Conservation (phyloP, 2,888 invertebrate species). For the Microctonus brassicae region DNA sequence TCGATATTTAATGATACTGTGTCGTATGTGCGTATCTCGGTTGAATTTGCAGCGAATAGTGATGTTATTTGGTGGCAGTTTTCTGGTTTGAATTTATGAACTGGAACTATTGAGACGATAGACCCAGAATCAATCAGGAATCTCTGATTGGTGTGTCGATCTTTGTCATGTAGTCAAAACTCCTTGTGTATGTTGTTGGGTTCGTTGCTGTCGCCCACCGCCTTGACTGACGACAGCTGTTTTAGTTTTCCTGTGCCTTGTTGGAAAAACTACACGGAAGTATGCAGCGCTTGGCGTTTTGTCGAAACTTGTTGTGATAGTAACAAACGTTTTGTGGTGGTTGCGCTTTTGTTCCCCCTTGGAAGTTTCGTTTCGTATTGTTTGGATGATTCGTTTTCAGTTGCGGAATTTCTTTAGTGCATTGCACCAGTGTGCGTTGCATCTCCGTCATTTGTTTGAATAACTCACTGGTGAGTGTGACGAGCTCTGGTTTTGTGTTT, state of each 20-base stretch:
- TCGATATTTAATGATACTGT: neutral
- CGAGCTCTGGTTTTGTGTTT: too few species aligned
- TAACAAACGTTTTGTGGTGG: neutral
- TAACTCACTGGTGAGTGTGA: too few species aligned
- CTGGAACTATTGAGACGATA: conserved; percentile 32
- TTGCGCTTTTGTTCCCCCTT: neutral
- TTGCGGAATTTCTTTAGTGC: neutral
- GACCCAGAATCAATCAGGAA: conserved; percentile 36
- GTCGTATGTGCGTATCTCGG: conserved; percentile 34
- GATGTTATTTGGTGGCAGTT: neutral
- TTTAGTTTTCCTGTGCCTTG: conserved; percentile 26
- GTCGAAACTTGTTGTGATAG: neutral
- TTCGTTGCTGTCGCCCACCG: conserved; percentile 9
- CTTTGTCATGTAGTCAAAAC: conserved; percentile 25
- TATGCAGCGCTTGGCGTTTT: neutral
- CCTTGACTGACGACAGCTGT: neutral
- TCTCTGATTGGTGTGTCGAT: neutral
- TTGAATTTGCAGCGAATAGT: conserved; percentile 38
- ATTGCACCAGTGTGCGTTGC: too few species aligned
- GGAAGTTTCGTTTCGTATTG: neutral
- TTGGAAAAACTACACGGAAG: neutral
- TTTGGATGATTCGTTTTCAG: neutral
- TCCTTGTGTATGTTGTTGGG: neutral
- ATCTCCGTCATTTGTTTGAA: too few species aligned
- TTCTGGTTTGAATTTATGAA: neutral